These are phyloP conservation scores for Drosophila mulleri DNA, from an alignment of 2,888 invertebrate species.

Conservation along the genomic window DNA sequence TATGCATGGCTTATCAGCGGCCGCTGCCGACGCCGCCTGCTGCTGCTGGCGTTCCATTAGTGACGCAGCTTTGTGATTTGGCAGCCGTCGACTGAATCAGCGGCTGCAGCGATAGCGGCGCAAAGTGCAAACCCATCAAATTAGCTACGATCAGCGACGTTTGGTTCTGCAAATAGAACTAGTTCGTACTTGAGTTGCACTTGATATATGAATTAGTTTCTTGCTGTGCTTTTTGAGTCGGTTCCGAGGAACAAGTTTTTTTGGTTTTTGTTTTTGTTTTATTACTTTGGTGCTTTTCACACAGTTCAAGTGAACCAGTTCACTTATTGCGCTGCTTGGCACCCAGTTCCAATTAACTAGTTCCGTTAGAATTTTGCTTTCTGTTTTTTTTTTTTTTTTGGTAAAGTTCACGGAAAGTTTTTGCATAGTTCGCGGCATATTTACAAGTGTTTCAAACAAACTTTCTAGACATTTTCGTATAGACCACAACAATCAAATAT, in stretches of 20 bases:
- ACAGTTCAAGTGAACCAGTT: slow-evolving; percentile 9
- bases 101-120: slow-evolving; percentile 9
- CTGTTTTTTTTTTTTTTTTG: not conserved
- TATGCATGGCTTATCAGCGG: slow-evolving; percentile 39
- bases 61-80: slow-evolving; percentile 40
- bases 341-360: slow-evolving; percentile 17
- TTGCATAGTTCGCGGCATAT: slow-evolving; percentile 24
- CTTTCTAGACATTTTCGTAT: slow-evolving; percentile 26
- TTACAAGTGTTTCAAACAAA: slow-evolving; percentile 22
- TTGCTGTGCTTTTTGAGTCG: not conserved
- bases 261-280: not conserved
- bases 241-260: slow-evolving; percentile 15
- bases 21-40: slow-evolving; percentile 12
- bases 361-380: slow-evolving; percentile 5
- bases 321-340: not conserved
- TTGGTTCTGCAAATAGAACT: not conserved
- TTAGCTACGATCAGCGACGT: slow-evolving; percentile 9
- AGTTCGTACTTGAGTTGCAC: slow-evolving; percentile 2
- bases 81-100: slow-evolving; percentile 23
- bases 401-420: slow-evolving; percentile 21
- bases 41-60: slow-evolving; percentile 16
- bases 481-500: slow-evolving; percentile 7
- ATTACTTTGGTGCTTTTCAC: not conserved
- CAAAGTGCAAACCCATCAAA: slow-evolving; percentile 17
- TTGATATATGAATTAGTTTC: not conserved